Conservation (phyloP, 2,797 vertebrate species). For the Columba guinea region DNA sequence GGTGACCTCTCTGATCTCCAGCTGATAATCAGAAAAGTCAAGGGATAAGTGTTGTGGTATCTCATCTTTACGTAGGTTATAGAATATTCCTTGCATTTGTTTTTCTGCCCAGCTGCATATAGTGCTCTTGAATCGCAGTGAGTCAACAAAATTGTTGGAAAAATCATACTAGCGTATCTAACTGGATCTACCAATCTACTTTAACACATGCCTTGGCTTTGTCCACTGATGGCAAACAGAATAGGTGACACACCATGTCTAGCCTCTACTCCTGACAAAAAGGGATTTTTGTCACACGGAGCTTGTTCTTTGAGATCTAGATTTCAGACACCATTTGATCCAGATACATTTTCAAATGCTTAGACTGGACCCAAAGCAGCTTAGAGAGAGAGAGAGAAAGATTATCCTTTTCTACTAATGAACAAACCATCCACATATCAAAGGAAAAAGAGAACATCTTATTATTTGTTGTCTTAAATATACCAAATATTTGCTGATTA, state of each 20-base stretch:
- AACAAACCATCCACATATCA: neutral
- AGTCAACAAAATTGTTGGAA: neutral
- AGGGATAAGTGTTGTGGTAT: neutral
- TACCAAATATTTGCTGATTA: neutral
- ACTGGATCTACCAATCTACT: neutral
- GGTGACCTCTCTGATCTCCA: neutral
- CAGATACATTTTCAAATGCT: neutral
- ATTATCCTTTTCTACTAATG: neutral
- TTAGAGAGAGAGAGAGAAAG: neutral
- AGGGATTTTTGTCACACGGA: neutral
- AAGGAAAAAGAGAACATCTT: neutral
- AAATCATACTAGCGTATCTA: neutral
- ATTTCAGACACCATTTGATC: neutral
- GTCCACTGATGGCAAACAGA: neutral
- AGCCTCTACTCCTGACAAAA: neutral
- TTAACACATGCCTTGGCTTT: neutral
- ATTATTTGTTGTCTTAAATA: neutral
- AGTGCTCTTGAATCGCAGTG: neutral
- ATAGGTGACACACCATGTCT: neutral
- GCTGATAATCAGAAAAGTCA: constrained; percentile 12
- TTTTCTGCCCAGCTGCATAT: neutral
- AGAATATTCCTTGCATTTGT: neutral
- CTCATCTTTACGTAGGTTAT: neutral
- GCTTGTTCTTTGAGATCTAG: neutral
- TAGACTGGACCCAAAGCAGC: neutral